Percentiles rank a stretch among this genome's conserved stretches.
Evolutionary conservation across 1,140 invertebrate species (phyloP).

Genomic region (Acromyrmex echinatior): DNA sequence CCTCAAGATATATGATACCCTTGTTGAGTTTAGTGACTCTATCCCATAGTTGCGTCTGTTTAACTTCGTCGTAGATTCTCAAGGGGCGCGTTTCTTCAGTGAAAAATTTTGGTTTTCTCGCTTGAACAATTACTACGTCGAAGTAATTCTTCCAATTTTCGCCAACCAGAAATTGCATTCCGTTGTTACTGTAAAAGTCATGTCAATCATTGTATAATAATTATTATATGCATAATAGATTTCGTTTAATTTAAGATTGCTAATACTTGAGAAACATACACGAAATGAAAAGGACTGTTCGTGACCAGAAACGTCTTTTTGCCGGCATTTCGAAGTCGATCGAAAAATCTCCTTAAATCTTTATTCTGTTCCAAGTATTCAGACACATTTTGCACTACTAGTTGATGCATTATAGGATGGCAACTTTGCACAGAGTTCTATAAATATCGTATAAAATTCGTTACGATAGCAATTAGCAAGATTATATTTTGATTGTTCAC

Average conservation of each 20-base stretch:
- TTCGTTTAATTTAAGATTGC: neutral
- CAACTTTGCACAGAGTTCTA: constrained; percentile 95
- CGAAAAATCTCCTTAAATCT: constrained; percentile 92
- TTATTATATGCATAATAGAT: neutral
- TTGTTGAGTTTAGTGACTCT: constrained; percentile 95
- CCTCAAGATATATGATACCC: constrained; percentile 97
- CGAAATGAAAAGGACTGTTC: constrained; percentile 98
- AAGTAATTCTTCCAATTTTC: constrained; percentile 96
- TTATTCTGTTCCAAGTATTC: constrained; percentile 94
- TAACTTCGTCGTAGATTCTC: constrained; percentile 94
- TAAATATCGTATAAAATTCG: constrained; percentile 55
- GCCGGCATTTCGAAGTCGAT: constrained; percentile 90
- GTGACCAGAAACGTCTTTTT: constrained; percentile 99
- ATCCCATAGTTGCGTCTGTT: constrained; percentile 95
- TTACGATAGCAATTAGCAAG: constrained; percentile 2
- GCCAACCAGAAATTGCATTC: constrained; percentile 96
- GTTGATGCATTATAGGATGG: constrained; percentile 96
- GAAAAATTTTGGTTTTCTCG: constrained; percentile 98
- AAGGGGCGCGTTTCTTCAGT: constrained; percentile 96
- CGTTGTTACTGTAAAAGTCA: constrained; percentile 91
- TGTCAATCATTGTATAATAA: constrained; percentile 20
- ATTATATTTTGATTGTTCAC: constrained; percentile 85
- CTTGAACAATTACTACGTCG: constrained; percentile 97
- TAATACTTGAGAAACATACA: constrained; percentile 90
- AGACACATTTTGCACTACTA: constrained; percentile 92